These are phyloP conservation scores for Myoxocephalus aenaeus DNA, from an alignment of 2,797 vertebrate genomes.

Conservation along the genomic window DNA sequence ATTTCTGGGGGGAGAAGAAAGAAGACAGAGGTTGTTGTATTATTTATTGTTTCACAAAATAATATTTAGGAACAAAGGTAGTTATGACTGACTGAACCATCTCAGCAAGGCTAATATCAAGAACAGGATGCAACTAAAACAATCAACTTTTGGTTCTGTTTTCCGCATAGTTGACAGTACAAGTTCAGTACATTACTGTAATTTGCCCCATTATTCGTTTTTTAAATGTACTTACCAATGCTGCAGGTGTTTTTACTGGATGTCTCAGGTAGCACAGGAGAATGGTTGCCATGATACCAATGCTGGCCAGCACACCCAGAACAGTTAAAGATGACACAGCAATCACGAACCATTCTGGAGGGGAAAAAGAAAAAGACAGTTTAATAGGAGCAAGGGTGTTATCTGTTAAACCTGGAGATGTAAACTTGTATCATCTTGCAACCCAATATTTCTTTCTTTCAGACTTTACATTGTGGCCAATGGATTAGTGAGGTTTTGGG, in stretches of 20 bases:
- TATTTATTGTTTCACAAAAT: neutral
- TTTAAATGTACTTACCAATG: constrained; percentile 72
- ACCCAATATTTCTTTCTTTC: neutral
- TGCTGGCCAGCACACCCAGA: constrained; percentile 38
- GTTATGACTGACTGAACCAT: neutral
- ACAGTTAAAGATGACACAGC: constrained; percentile 46
- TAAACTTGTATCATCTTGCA: neutral
- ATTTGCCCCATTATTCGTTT: neutral
- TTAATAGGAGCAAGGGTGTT: neutral
- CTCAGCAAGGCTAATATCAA: neutral
- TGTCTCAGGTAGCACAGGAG: constrained; percentile 73
- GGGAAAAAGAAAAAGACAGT: constrained; percentile 20
- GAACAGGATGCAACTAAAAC: neutral
- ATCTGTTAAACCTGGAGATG: neutral
- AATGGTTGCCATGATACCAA: constrained; percentile 20
- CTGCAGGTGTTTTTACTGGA: constrained; percentile 77
- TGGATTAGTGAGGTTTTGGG: neutral
- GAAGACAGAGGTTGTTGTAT: neutral
- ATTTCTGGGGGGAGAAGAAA: constrained; percentile 71
- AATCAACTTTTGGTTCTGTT: neutral
- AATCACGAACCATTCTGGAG: constrained; percentile 69
- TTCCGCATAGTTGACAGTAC: neutral
- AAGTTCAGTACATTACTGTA: neutral
- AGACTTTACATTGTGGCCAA: neutral
- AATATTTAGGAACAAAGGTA: neutral